Base-by-base conservation (phyloP, 2,888 invertebrate genomes). In the Phyllotreta cruciferae region DNA sequence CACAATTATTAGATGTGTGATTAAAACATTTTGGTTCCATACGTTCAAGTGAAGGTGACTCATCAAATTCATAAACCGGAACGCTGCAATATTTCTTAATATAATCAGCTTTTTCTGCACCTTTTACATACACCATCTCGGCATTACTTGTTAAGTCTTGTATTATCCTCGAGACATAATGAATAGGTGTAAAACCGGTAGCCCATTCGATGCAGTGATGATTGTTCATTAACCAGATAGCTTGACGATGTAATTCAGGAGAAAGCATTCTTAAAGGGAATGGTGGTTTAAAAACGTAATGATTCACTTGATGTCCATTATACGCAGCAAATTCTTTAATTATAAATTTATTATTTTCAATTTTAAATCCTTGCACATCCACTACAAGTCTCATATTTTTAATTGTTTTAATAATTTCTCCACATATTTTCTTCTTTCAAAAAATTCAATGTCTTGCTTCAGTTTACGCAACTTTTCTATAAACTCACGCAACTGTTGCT, bases 301-400 rank as follows among this genome's bases (percentile, higher is more conserved):
- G 61, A 49, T 38, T 37, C 36, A 47, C 6, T 38, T 38, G 24
- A 10, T 24, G 4, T 10, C 57, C 57, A 39, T 57, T 41, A 35
- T 39, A 62, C 6, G 53, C 57, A 10, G 62, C 53, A 4, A 62
- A 10, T 39, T 62, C 53, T 41, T 62, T 57, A n/a, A 53, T 47
- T 2, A 57, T 47, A 9, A 62, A 57, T 57, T 53, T 62, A 53
- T 57, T 56, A 8, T 62, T 57, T 54, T 62, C 54, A 34, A 57
- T 53, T 35, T 62, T 57, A 14, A 57, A 57, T 6, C 62, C 57
- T 57, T 57, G 44, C 9, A 44, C 10, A 44, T 44, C 44, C 1
- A 44, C 10, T 44, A 44, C 44, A 13, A 44, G n/a, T 44, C 44
- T 8, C n/a, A 44, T 44, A 44, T 44, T 44, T 44, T 44, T 6